Evolutionary conservation across 2,113 vertebrate genomes (phyloP).

Genomic region (Morone chrysops): DNA sequence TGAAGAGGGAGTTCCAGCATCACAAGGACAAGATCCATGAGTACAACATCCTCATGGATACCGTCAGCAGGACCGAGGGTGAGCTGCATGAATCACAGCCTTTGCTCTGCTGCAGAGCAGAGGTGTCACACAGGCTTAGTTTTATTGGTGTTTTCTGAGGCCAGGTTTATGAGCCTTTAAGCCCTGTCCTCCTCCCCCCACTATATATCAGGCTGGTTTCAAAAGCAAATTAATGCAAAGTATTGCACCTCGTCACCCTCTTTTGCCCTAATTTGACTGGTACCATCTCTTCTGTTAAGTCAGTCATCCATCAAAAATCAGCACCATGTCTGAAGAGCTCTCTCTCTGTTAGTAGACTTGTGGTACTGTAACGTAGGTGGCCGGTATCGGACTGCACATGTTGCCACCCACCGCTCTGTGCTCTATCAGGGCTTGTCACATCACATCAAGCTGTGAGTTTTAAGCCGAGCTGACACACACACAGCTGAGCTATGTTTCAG

Average conservation of each 20-base stretch:
- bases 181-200: background rate
- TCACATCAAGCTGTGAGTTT: conserved; percentile 49
- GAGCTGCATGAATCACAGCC: conserved; percentile 29
- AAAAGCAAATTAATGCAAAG: background rate
- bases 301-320: background rate
- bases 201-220: background rate
- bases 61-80: conserved; percentile 93
- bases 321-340: background rate
- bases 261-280: background rate
- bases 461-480: conserved; percentile 35
- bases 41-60: conserved; percentile 92
- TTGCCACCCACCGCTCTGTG: conserved; percentile 27
- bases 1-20: conserved; percentile 93
- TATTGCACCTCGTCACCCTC: background rate
- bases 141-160: conserved; percentile 5
- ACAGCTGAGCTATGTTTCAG: conserved; percentile 16
- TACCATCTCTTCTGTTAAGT: background rate
- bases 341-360: background rate
- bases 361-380: conserved; percentile 29
- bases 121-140: background rate
- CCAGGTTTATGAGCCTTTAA: background rate
- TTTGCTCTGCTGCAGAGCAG: background rate
- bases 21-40: conserved; percentile 93
- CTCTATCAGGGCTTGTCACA: conserved; percentile 45
- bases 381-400: conserved; percentile 31